Base-by-base conservation (phyloP, 1,140 invertebrate genomes). In the Drosophila willistoni region DNA sequence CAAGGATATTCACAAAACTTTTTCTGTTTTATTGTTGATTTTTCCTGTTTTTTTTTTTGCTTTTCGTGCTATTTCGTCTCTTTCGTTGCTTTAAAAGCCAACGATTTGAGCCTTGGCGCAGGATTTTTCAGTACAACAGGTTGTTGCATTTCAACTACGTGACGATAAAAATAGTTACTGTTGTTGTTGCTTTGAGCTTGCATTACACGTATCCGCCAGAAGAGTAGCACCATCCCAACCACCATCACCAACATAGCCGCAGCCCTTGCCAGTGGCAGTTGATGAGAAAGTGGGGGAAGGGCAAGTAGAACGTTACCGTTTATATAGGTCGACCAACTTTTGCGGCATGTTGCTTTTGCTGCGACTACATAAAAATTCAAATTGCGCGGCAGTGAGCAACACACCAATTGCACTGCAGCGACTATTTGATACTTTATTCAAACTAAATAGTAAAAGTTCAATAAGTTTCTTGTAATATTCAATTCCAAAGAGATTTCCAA, bases 251-350 rank as follows among this genome's bases (percentile, higher is more conserved):
- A 22, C 51, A 17, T 12, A 36, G 66, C 66, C 22, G 64, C 14
- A 29, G 25, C 47, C 67, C 47, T 10, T 42, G 39, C 36, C 33
- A 13, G 60, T 41, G 39, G 39, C 39, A 39, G 39, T 25, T 42
- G 42, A 51, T 51, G 33, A 29, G 39, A 17, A 9, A 13, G 39
- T 25, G 1, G 25, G 73, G 14, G 68, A 64, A 51, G 14, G 17
- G 68, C 72, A 70, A 68, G 68, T 69, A 71, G 71, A 77, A 65
- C 68, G 75, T 79, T 61, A 65, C 64, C 78, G 69, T 74, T 80
- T 89, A 89, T 89, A 84, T 89, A 89, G 84, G 84, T 89, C 84
- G 81, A 84, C 84, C 89, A 89, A 89, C 84, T 89, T 89, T 89
- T 78, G 84, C 74, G 84, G 85, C 80, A 89, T 64, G 83, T 76